phyloP scores from a whole-genome alignment of 1,140 invertebrate species.

The Drosophila melanica region DNA sequence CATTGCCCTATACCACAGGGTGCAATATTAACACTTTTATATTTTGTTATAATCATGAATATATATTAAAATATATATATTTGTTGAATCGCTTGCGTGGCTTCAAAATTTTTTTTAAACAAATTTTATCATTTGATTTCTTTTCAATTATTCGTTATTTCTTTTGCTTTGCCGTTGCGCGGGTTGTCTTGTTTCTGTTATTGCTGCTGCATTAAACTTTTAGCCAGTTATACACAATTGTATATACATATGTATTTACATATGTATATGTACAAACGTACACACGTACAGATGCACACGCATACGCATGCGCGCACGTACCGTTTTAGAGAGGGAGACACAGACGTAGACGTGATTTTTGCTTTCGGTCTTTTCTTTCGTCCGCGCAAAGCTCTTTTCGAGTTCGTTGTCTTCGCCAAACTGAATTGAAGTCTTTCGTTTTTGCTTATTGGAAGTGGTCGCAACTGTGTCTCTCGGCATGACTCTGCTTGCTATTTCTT shows the following conservation, averaged over 20 bases:
- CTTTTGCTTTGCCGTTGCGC: slow-evolving; percentile 45
- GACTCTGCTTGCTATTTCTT: slow-evolving; percentile 19
- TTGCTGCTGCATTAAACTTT: slow-evolving; percentile 74
- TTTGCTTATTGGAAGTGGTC: slow-evolving; percentile 76
- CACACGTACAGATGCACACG: slow-evolving; percentile 39
- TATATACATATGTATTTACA: slow-evolving; percentile 12
- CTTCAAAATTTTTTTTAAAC: slow-evolving; percentile 56
- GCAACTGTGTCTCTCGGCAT: slow-evolving; percentile 33
- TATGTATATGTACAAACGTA: slow-evolving; percentile 16
- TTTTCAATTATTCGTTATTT: slow-evolving; percentile 59
- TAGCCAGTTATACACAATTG: slow-evolving; percentile 42
- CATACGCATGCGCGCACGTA: slow-evolving; percentile 76
- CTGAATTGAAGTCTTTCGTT: slow-evolving; percentile 84
- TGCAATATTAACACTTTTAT: slow-evolving; percentile 13
- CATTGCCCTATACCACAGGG: slow-evolving; percentile 1
- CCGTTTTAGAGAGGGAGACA: slow-evolving; percentile 54
- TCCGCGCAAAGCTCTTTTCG: slow-evolving; percentile 75
- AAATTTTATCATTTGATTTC: slow-evolving; percentile 66
- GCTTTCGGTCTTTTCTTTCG: slow-evolving; percentile 54
- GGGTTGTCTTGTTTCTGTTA: slow-evolving; percentile 23
- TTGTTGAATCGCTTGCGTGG: slow-evolving; percentile 63
- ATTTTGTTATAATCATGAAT: background rate
- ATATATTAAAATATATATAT: slow-evolving; percentile 1
- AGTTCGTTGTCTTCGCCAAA: slow-evolving; percentile 84
- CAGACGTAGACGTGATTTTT: slow-evolving; percentile 52